These are phyloP conservation scores for Cryptocheilus praepositus DNA, from an alignment of 2,888 invertebrate genomes.

Conservation along the genomic window DNA sequence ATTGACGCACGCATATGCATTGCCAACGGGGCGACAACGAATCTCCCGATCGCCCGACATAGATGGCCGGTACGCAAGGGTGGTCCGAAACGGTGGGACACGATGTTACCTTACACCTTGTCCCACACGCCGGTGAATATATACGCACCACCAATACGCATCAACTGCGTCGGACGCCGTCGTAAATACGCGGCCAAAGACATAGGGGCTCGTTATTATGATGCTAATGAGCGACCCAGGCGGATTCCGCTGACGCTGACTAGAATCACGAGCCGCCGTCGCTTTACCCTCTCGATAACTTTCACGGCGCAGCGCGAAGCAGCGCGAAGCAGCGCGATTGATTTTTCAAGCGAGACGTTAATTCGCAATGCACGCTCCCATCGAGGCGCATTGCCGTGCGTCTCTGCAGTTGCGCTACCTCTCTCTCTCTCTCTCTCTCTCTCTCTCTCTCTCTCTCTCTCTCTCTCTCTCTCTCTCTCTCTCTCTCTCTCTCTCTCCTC, in stretches of 20 bases:
- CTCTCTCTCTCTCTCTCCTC: background rate
- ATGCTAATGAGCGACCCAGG: slow-evolving; percentile 66
- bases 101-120: slow-evolving; percentile 70
- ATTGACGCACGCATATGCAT: background rate
- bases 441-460: background rate
- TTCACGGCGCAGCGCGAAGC: slow-evolving; percentile 2
- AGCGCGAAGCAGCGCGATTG: background rate
- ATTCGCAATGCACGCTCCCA: no score
- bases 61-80: slow-evolving; percentile 56
- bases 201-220: slow-evolving; percentile 69
- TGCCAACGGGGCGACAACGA: slow-evolving; percentile 26
- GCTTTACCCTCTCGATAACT: background rate
- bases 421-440: slow-evolving; percentile 2
- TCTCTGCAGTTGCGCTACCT: background rate
- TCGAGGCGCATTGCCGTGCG: no score
- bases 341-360: no score
- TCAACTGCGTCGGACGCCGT: slow-evolving; percentile 63
- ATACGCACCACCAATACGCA: slow-evolving; percentile 68
- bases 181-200: slow-evolving; percentile 66
- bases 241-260: slow-evolving; percentile 45
- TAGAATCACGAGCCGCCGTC: slow-evolving; percentile 2
- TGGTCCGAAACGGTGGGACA: slow-evolving; percentile 62
- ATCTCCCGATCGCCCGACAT: slow-evolving; percentile 29
- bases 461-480: background rate
- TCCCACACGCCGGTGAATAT: slow-evolving; percentile 51